Percentiles rank a stretch among this genome's conserved stretches.
Evolutionary conservation across 2,888 invertebrate genomes (phyloP).

Genomic region (Adelognathus sp.): DNA sequence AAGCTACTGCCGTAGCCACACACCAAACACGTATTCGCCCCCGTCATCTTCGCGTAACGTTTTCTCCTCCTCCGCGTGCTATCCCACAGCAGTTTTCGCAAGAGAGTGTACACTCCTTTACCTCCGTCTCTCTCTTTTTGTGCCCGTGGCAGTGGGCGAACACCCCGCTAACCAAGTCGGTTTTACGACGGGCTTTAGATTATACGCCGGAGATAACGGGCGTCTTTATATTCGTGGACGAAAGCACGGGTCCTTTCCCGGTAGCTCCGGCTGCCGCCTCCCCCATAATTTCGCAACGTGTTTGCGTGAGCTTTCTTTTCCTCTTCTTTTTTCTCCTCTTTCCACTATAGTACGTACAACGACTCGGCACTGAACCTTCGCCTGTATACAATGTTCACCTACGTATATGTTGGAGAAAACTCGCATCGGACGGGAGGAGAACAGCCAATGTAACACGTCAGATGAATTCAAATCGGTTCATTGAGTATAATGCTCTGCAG

Average conservation of each 20-base stretch:
- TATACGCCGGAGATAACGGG: slow-evolving; percentile 75
- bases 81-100: slow-evolving; percentile 34
- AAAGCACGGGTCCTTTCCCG: slow-evolving; percentile 26
- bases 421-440: neutral
- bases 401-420: neutral
- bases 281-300: neutral
- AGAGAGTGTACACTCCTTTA: neutral
- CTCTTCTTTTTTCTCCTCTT: slow-evolving; percentile 6
- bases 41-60: slow-evolving; percentile 54
- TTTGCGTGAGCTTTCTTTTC: slow-evolving; percentile 3
- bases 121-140: too few species aligned
- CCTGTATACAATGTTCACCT: neutral
- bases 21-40: slow-evolving; percentile 73
- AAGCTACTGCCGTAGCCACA: slow-evolving; percentile 58
- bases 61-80: slow-evolving; percentile 46
- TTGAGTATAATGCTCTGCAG: neutral
- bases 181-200: slow-evolving; percentile 77
- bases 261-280: neutral
- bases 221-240: slow-evolving; percentile 64
- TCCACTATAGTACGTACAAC: neutral
- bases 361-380: neutral
- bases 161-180: slow-evolving; percentile 62
- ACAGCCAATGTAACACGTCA: neutral
- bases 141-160: too few species aligned
- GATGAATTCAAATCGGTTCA: slow-evolving; percentile 29